phyloP scores from a whole-genome alignment of 2,888 invertebrate genomes.

The Hirtodrosophila alboralis region DNA sequence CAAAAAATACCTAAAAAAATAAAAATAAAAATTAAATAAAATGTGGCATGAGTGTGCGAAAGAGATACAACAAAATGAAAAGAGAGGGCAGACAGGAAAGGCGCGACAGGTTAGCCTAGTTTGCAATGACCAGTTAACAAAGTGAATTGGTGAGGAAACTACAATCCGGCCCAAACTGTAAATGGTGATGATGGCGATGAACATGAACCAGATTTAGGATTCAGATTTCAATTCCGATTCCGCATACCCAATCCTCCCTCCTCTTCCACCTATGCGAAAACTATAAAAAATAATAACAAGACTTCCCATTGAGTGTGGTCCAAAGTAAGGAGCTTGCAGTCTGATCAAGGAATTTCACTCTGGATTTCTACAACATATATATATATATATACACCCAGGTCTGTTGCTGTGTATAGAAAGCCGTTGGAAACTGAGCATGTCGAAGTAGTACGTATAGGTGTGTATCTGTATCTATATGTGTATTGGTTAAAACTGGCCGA shows the following conservation, averaged over 20 bases:
- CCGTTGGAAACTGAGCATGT: conserved; percentile 33
- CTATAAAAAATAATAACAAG: conserved; percentile 9
- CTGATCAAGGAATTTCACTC: conserved; percentile 56
- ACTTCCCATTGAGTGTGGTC: conserved; percentile 38
- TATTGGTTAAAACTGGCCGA: conserved; percentile 38
- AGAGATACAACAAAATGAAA: too few relatives aligned
- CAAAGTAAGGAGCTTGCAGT: conserved; percentile 11
- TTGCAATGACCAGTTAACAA: conserved; percentile 4
- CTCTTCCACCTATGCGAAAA: too few relatives aligned
- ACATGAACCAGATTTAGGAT: conserved; percentile 48
- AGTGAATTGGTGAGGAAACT: conserved; percentile 35
- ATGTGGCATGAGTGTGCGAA: background rate
- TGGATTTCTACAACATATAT: conserved; percentile 49
- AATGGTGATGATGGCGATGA: conserved; percentile 39
- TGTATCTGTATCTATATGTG: conserved; percentile 4
- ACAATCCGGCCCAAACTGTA: conserved; percentile 46
- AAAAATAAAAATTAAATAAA: background rate
- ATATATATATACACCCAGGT: too few relatives aligned
- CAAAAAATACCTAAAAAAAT: conserved; percentile 32
- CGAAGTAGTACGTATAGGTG: conserved; percentile 1
- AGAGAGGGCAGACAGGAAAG: background rate
- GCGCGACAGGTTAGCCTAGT: conserved; percentile 55
- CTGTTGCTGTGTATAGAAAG: conserved; percentile 42
- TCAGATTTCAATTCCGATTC: conserved; percentile 42
- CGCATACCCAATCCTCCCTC: conserved; percentile 36